Evolutionary conservation across 64 coral and sea anemone genomes (phyloP).

Genomic region (Acropora tenuis): DNA sequence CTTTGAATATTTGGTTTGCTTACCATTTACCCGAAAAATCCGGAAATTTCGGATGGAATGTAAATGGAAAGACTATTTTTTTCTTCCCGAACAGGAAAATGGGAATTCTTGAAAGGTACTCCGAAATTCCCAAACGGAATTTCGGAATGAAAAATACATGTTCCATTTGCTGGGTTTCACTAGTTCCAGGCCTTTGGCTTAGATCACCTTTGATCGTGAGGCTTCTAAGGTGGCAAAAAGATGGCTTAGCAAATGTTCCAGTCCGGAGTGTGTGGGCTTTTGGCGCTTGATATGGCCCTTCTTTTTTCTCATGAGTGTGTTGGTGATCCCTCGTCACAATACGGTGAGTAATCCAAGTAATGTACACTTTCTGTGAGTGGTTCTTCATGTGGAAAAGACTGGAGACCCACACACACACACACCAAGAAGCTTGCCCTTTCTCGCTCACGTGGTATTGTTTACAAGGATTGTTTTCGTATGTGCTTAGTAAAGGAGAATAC

Average conservation of each 20-base stretch:
- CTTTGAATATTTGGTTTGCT: too few species aligned
- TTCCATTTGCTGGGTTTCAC: not conserved
- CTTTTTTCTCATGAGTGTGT: constrained; percentile 8
- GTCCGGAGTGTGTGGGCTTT: not conserved
- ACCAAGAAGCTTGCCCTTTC: not conserved
- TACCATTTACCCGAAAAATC: too few species aligned
- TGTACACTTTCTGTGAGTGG: constrained; percentile 2
- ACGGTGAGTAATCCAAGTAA: constrained; percentile 12
- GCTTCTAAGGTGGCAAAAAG: not conserved
- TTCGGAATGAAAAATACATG: not conserved
- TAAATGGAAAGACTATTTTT: too few species aligned
- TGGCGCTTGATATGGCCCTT: not conserved
- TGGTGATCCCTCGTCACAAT: constrained; percentile 7
- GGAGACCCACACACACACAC: not conserved
- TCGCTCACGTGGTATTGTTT: constrained; percentile 2
- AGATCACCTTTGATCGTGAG: not conserved
- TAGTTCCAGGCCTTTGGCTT: constrained; percentile 14
- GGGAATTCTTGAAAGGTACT: too few species aligned
- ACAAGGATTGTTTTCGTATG: constrained; percentile 6
- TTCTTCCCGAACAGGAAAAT: too few species aligned
- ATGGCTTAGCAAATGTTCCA: constrained; percentile 7
- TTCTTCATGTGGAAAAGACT: not conserved
- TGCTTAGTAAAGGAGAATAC: not conserved
- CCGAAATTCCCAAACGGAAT: too few species aligned
- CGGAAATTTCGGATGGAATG: too few species aligned